These are phyloP conservation scores for Gasterosteus nipponicus DNA, from an alignment of 2,113 vertebrate genomes.

Conservation along the genomic window DNA sequence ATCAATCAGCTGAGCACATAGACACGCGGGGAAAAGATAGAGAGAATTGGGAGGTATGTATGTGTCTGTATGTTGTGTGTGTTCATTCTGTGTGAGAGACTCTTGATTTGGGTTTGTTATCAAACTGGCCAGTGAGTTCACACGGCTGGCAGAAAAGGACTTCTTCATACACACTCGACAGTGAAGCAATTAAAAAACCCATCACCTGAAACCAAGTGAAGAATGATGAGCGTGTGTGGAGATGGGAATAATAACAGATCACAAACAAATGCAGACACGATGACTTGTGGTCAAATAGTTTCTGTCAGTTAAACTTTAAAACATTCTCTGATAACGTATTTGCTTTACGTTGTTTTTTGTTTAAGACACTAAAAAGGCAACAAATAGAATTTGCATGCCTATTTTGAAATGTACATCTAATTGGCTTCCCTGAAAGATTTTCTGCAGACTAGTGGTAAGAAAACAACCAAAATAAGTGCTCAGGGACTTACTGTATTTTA, in stretches of 20 bases:
- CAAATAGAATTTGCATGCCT: too few species aligned
- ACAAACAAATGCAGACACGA: constrained; percentile 10
- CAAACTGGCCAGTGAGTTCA: constrained; percentile 9
- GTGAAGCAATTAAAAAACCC: constrained; percentile 51
- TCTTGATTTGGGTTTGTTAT: constrained; percentile 26
- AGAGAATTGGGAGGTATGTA: constrained; percentile 6
- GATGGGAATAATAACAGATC: constrained; percentile 14
- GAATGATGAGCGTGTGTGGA: constrained; percentile 13
- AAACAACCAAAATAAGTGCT: too few species aligned
- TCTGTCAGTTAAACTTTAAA: not conserved
- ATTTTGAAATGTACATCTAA: too few species aligned
- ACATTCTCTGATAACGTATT: not conserved
- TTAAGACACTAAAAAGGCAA: too few species aligned
- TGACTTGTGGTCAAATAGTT: not conserved
- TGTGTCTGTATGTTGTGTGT: constrained; percentile 1
- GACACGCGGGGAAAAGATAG: constrained; percentile 38
- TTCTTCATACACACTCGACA: constrained; percentile 43
- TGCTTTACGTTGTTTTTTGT: too few species aligned
- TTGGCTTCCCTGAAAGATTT: too few species aligned
- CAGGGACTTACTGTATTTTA: not conserved
- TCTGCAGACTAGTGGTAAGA: too few species aligned
- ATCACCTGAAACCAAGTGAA: constrained; percentile 25
- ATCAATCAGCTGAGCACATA: constrained; percentile 52
- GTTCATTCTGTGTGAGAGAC: not conserved
- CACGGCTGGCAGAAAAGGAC: constrained; percentile 19